These are phyloP conservation scores for Drosophila cracens DNA, from an alignment of 2,888 invertebrate species.

Conservation along the genomic window DNA sequence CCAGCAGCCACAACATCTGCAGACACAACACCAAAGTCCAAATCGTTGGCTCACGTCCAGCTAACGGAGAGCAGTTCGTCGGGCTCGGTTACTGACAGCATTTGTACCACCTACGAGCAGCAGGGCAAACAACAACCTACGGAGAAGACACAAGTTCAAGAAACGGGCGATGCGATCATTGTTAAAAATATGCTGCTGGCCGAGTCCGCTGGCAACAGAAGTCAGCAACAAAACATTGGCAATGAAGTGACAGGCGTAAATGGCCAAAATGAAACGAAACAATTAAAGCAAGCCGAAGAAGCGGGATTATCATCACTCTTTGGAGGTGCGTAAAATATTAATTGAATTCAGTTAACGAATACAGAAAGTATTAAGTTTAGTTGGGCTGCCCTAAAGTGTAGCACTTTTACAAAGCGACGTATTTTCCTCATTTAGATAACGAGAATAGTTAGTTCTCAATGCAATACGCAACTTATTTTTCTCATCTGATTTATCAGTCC, in stretches of 20 bases:
- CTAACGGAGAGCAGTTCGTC: slow-evolving; percentile 88
- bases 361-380: background rate
- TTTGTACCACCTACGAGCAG: slow-evolving; percentile 87
- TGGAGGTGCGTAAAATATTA: slow-evolving; percentile 83
- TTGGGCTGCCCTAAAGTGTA: background rate
- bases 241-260: slow-evolving; percentile 13
- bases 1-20: background rate
- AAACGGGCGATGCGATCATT: slow-evolving; percentile 32
- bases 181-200: slow-evolving; percentile 42
- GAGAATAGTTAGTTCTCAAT: too few relatives aligned
- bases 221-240: slow-evolving; percentile 18
- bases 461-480: too few relatives aligned
- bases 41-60: slow-evolving; percentile 79
- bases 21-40: slow-evolving; percentile 28
- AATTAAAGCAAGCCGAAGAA: slow-evolving; percentile 65
- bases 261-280: slow-evolving; percentile 19
- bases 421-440: too few relatives aligned
- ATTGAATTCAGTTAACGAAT: background rate
- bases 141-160: slow-evolving; percentile 13
- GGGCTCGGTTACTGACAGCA: slow-evolving; percentile 87
- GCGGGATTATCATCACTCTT: slow-evolving; percentile 83
- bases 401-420: too few relatives aligned
- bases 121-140: slow-evolving; percentile 63
- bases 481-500: too few relatives aligned
- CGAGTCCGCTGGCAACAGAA: slow-evolving; percentile 25